Evolutionary conservation across 1,140 invertebrate species (phyloP).

Genomic region (Aporrectodea caliginosa): DNA sequence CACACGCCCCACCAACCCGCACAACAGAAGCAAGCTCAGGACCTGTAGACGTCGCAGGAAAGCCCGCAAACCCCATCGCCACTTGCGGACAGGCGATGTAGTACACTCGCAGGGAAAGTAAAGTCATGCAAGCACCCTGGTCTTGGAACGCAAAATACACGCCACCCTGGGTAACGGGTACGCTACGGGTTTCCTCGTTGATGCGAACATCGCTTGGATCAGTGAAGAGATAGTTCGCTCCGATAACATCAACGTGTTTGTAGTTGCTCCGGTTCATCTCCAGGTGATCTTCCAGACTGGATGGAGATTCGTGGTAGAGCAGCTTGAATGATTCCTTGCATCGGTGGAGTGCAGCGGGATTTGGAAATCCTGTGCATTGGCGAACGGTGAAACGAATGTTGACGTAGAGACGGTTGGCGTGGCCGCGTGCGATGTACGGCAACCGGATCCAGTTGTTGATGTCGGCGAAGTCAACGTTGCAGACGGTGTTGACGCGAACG

Average conservation of each 20-base stretch:
- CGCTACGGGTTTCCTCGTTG: slow-evolving; percentile 88
- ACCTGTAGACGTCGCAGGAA: slow-evolving; percentile 74
- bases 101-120: slow-evolving; percentile 90
- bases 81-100: slow-evolving; percentile 92
- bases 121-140: slow-evolving; percentile 90
- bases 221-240: slow-evolving; percentile 77
- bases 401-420: slow-evolving; percentile 92
- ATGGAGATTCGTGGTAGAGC: slow-evolving; percentile 76
- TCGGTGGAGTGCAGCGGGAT: slow-evolving; percentile 49
- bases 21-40: slow-evolving; percentile 53
- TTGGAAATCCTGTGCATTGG: slow-evolving; percentile 43
- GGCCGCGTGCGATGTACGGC: slow-evolving; percentile 86
- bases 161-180: slow-evolving; percentile 74
- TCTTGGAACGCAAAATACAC: slow-evolving; percentile 98
- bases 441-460: slow-evolving; percentile 99
- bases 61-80: slow-evolving; percentile 85
- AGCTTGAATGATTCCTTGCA: slow-evolving; percentile 84
- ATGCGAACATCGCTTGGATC: slow-evolving; percentile 62
- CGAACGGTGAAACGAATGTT: slow-evolving; percentile 80
- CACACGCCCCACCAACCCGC: slow-evolving; percentile 57
- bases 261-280: slow-evolving; percentile 90
- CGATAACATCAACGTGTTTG: slow-evolving; percentile 81
- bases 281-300: not conserved
- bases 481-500: slow-evolving; percentile 94
- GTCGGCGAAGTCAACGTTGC: slow-evolving; percentile 90